Percentiles rank a stretch among this genome's conserved stretches.
These are phyloP conservation scores for Scophthalmus maximus DNA, from an alignment of 2,113 vertebrate genomes.

Conservation along the genomic window DNA sequence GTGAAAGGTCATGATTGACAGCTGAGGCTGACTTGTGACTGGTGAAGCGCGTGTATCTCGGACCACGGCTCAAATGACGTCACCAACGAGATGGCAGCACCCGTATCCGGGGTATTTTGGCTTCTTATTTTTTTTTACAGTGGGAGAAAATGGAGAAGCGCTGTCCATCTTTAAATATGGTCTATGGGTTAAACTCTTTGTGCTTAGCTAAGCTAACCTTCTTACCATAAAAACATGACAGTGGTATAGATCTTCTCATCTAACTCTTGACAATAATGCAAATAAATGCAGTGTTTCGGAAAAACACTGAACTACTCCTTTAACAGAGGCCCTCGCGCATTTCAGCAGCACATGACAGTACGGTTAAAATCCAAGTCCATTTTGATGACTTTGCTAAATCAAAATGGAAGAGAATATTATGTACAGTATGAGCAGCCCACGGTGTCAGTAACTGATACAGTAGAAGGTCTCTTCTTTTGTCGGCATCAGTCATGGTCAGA, in stretches of 20 bases:
- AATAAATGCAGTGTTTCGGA: not conserved
- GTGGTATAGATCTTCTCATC: not conserved
- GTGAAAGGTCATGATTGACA: too few relatives aligned
- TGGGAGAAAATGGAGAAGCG: too few relatives aligned
- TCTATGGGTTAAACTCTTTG: too few relatives aligned
- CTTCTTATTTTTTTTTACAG: too few relatives aligned
- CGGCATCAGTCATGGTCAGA: not conserved
- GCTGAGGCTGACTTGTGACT: too few relatives aligned
- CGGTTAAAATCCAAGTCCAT: not conserved
- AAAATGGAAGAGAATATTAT: not conserved
- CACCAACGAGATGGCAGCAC: too few relatives aligned
- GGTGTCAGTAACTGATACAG: not conserved
- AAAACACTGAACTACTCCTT: not conserved
- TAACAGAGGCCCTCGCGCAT: conserved; percentile 9
- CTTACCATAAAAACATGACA: not conserved
- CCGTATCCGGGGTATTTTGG: too few relatives aligned
- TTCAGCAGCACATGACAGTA: conserved; percentile 14
- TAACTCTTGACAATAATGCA: too few relatives aligned
- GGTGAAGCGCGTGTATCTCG: too few relatives aligned
- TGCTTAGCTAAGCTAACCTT: too few relatives aligned
- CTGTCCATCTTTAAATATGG: too few relatives aligned
- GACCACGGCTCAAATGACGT: too few relatives aligned
- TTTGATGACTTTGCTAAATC: not conserved
- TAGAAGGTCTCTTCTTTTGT: not conserved
- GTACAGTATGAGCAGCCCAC: not conserved